Conservation (phyloP, 2,797 vertebrate species). For the Gymnoscopelus braueri region DNA sequence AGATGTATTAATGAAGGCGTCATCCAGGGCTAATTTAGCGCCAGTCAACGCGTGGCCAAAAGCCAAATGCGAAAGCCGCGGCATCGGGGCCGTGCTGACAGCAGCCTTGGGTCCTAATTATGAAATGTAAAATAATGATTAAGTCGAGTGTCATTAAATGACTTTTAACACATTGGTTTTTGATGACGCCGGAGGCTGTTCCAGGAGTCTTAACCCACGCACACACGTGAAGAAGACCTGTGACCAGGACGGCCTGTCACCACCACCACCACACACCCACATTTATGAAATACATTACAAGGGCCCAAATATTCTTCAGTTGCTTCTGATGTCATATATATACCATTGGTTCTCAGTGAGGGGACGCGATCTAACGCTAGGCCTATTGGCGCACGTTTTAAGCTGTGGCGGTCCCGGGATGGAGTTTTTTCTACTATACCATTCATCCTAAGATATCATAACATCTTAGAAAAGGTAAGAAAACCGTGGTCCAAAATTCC, state of each 20-base stretch:
- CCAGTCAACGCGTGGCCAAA: constrained; percentile 55
- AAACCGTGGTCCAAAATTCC: no score
- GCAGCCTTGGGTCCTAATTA: constrained; percentile 58
- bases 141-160: constrained; percentile 65
- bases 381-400: no score
- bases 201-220: background rate
- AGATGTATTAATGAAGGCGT: constrained; percentile 56
- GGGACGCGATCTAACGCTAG: no score
- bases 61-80: constrained; percentile 39
- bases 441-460: no score
- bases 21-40: constrained; percentile 55
- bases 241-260: constrained; percentile 21
- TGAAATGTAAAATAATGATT: constrained; percentile 63
- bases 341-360: no score
- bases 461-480: no score
- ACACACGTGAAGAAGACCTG: constrained; percentile 6
- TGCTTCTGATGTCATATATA: no score
- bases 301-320: no score
- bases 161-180: constrained; percentile 58
- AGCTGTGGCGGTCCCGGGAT: no score
- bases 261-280: background rate
- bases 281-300: no score
- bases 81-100: constrained; percentile 39
- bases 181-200: constrained; percentile 37
- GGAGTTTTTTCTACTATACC: no score